These are phyloP conservation scores for Limnephilus auricula DNA, from an alignment of 2,888 invertebrate genomes.

Conservation along the genomic window DNA sequence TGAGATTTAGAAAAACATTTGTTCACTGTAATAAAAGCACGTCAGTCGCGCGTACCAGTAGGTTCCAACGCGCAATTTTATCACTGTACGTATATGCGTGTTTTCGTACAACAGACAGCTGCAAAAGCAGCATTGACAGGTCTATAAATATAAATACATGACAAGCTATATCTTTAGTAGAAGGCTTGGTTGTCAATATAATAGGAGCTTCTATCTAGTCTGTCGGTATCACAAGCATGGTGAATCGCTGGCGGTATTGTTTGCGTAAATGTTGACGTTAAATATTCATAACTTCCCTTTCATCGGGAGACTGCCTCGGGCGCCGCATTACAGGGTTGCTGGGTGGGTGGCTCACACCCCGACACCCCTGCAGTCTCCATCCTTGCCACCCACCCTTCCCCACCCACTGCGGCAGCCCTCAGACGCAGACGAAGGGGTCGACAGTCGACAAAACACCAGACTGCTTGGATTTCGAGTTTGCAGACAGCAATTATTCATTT, in stretches of 20 bases:
- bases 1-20: not conserved
- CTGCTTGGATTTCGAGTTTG: not conserved
- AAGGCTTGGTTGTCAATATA: not conserved
- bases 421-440: not conserved
- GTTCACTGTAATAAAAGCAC: not conserved
- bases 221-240: not conserved
- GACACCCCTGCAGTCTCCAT: not conserved
- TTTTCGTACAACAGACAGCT: not conserved
- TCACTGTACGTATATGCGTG: not conserved
- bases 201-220: not conserved
- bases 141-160: not conserved
- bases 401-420: not conserved
- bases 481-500: not conserved
- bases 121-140: not conserved
- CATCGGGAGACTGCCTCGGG: not conserved
- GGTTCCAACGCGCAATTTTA: not conserved
- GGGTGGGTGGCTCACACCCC: not conserved
- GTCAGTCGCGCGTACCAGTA: not conserved
- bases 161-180: not conserved
- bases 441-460: not conserved
- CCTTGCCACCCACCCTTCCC: not conserved
- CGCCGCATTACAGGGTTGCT: not conserved
- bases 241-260: conserved; percentile 13
- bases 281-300: conserved; percentile 35
- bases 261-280: conserved; percentile 35